Evolutionary conservation across 2,888 invertebrate genomes (phyloP), one percentile per base, ranked within the genome.

Genomic region (Anorthoa munda): DNA sequence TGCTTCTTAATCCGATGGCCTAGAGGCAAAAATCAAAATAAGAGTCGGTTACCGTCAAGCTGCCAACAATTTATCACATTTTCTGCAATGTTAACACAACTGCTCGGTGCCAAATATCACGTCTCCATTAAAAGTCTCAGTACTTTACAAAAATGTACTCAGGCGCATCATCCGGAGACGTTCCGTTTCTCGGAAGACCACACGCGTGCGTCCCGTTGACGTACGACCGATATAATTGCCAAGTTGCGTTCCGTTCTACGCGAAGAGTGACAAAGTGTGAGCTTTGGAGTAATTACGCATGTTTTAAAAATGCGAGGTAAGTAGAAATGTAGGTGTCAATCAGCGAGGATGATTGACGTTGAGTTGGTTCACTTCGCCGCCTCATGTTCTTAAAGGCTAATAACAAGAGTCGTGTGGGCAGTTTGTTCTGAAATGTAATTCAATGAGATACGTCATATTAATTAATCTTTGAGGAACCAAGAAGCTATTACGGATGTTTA

Each of bases 151-250:
- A 86, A 86, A 84, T 79, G 87, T 83, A 86, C 83, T 85, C 85
- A 76, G 31, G 74, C 86, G 78, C 85, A 85, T 83, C 74, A 77
- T 76, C 79, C 76, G 65, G 81, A 78, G 74, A 81, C 85, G 87
- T 86, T 83, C 85, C 85, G 87, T 82, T 88, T 89, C 89, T 86
- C 72, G 74, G 89, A 87, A 89, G 90, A 87, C 89, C 90, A 89
- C 90, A 89, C 89, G 83, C 86, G 80, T 71, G 79, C 67, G 81
- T 50, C 76, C 66, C 81, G 90, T 83, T 90, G 90, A 90, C 85
- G 85, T 86, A 88, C 77, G 85, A 74, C 84, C 86, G 87, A 74
- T 82, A 83, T 90, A 89, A 90, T 89, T 90, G 90, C 87, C 87
- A 81, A 83, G 80, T 80, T 84, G 82, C 81, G 85, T 77, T 81